phyloP scores from a whole-genome alignment of 1,140 invertebrate genomes.

The Drosophila ercepeae region DNA sequence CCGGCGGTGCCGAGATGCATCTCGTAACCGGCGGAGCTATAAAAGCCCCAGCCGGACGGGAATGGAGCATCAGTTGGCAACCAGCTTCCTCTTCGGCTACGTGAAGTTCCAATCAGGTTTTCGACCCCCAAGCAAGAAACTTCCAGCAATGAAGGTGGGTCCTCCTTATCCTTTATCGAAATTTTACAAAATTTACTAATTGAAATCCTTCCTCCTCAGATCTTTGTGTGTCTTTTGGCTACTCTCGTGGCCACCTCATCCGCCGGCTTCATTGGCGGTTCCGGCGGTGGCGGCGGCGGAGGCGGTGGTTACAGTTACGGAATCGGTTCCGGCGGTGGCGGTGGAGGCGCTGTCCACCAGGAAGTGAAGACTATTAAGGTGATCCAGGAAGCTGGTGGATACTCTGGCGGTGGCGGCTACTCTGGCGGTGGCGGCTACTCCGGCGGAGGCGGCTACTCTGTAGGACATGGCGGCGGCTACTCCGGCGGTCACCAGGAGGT shows the following conservation, averaged over 20 bases:
- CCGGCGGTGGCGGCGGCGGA: slow-evolving; percentile 54
- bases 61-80: slow-evolving; percentile 62
- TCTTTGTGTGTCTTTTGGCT: slow-evolving; percentile 73
- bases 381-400: slow-evolving; percentile 62
- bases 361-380: slow-evolving; percentile 76
- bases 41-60: slow-evolving; percentile 30
- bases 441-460: slow-evolving; percentile 22
- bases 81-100: slow-evolving; percentile 56
- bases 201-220: slow-evolving; percentile 22
- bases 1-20: slow-evolving; percentile 18
- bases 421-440: slow-evolving; percentile 25
- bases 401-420: slow-evolving; percentile 30
- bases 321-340: slow-evolving; percentile 37
- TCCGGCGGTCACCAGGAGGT: slow-evolving; percentile 48
- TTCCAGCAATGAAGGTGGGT: slow-evolving; percentile 75
- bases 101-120: slow-evolving; percentile 71
- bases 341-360: slow-evolving; percentile 33
- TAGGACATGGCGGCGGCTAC: slow-evolving; percentile 14
- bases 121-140: slow-evolving; percentile 75
- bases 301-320: slow-evolving; percentile 71
- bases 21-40: slow-evolving; percentile 46
- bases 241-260: slow-evolving; percentile 68
- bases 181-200: not conserved
- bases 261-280: slow-evolving; percentile 69
- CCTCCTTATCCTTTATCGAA: not conserved